A percentile compares a stretch with the other conserved stretches of the same genome.
These are phyloP conservation scores for Eucera pruinosa DNA, from an alignment of 2,888 invertebrate genomes.

Conservation along the genomic window DNA sequence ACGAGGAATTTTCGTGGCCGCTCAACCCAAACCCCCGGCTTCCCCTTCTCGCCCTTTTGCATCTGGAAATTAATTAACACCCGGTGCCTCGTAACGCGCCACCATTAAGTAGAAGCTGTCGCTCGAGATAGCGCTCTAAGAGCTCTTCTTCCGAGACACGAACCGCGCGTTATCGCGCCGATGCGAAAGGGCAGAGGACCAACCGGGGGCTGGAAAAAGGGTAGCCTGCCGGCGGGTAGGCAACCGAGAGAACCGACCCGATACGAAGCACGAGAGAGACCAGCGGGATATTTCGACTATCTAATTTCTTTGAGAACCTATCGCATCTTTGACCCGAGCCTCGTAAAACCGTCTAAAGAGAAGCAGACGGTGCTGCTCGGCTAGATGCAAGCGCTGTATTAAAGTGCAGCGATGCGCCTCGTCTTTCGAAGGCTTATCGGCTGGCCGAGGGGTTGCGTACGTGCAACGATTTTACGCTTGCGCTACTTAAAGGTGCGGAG, in stretches of 20 bases:
- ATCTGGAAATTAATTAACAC: conserved; percentile 76
- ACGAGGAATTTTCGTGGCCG: too few relatives aligned
- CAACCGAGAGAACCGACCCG: background rate
- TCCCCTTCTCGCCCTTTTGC: conserved; percentile 22
- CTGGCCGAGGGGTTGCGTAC: background rate
- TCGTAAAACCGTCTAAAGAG: conserved; percentile 76
- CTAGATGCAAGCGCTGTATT: conserved; percentile 51
- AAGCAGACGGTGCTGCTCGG: conserved; percentile 76
- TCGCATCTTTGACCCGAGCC: conserved; percentile 79
- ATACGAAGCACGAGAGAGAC: conserved; percentile 28
- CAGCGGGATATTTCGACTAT: conserved; percentile 70
- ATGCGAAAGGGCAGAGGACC: conserved; percentile 38
- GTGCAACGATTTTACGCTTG: conserved; percentile 17
- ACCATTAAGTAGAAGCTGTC: conserved; percentile 76
- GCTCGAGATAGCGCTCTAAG: conserved; percentile 79
- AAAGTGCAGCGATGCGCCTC: too few relatives aligned
- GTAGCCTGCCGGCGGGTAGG: conserved; percentile 6
- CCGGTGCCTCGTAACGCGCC: conserved; percentile 69
- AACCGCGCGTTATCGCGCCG: conserved; percentile 64
- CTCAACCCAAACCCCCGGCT: too few relatives aligned
- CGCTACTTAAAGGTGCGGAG: conserved; percentile 19
- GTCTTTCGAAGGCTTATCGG: too few relatives aligned
- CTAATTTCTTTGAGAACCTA: conserved; percentile 75
- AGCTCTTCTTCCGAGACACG: conserved; percentile 70
- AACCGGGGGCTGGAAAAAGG: conserved; percentile 30